A percentile compares a stretch with the other conserved stretches of the same genome.
phyloP scores from a whole-genome alignment of 2,888 invertebrate species.

The Drosophila neotestacea region DNA sequence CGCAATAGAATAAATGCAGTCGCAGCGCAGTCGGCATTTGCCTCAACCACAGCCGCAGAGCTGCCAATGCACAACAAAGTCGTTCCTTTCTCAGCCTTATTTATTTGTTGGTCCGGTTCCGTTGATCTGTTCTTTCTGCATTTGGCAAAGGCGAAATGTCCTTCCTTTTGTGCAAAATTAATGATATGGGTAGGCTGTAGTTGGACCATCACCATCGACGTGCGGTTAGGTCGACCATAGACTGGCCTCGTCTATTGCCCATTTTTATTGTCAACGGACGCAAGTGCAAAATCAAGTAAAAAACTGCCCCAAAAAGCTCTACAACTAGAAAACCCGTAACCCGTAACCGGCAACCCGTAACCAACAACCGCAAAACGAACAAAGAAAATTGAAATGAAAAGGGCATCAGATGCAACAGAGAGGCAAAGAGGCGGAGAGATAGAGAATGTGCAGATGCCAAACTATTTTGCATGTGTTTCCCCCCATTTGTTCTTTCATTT shows the following conservation, averaged over 20 bases:
- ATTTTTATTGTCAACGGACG: slow-evolving; percentile 73
- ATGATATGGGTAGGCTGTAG: slow-evolving; percentile 60
- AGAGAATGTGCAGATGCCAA: slow-evolving; percentile 52
- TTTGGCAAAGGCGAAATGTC: slow-evolving; percentile 66
- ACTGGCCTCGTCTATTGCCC: slow-evolving; percentile 68
- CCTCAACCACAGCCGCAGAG: slow-evolving; percentile 36
- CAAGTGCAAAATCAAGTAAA: slow-evolving; percentile 67
- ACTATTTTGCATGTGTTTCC: slow-evolving; percentile 67
- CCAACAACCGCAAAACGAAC: slow-evolving; percentile 62
- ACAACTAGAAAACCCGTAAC: slow-evolving; percentile 27
- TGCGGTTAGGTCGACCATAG: slow-evolving; percentile 51
- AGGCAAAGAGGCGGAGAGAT: not conserved
- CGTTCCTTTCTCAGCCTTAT: slow-evolving; percentile 59
- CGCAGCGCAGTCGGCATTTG: slow-evolving; percentile 8
- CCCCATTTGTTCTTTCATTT: slow-evolving; percentile 32
- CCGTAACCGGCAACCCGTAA: slow-evolving; percentile 10
- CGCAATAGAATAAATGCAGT: slow-evolving; percentile 37
- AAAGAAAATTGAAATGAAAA: slow-evolving; percentile 72
- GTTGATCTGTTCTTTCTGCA: slow-evolving; percentile 56
- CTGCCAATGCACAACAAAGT: slow-evolving; percentile 72
- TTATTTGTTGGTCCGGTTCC: slow-evolving; percentile 66
- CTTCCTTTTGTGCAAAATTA: slow-evolving; percentile 74
- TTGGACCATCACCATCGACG: slow-evolving; percentile 16
- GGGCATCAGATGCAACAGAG: slow-evolving; percentile 16
- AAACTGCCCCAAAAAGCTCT: slow-evolving; percentile 56